Base-by-base conservation (phyloP, 2,888 invertebrate species). In the Tanytarsus gracilentus region DNA sequence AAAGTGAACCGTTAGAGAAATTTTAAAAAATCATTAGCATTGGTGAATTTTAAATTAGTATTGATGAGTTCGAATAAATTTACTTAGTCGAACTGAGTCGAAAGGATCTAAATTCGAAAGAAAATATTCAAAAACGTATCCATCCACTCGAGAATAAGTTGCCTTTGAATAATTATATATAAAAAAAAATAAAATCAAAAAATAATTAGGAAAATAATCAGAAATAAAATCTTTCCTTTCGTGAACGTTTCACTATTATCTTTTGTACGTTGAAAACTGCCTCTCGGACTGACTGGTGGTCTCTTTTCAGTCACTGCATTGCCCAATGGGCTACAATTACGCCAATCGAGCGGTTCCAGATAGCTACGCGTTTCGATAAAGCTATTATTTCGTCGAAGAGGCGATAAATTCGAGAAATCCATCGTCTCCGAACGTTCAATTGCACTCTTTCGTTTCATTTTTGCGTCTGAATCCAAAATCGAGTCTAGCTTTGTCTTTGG, bases 401-500 rank as follows among this genome's bases (percentile, higher is more conserved):
- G 14, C n/a, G 60, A 44, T 3, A 36, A 33, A 36, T 39, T 48
- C 21, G 60, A 60, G 7, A 60, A 50, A 36, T 50, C 50, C 25
- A 33, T 44, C 14, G 60, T 60, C 36, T 33, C 60, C 14, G 60
- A 60, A n/a, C 36, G n/a, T 33, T 60, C 60, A 29, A 50, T 50
- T 11, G 18, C 33, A 50, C 60, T 60, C 25, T 6, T 33, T 25
- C 60, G 49, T 21, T 50, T 60, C 36, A 60, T 50, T 29, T 60
- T 50, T 33, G 14, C 49, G n/a, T 61, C 52, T 52, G 61, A 49
- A 23, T 39, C 27, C n/a, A n/a, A 11, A 3, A 8, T 36, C 18
- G 33, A 18, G 27, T 21, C 39, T 21, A 26, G 51, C 29, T 27
- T 61, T 36, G 44, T 8, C 21, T 52, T 44, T 0, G 65, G 66